Evolutionary conservation across 2,888 invertebrate genomes (phyloP).

Genomic region (Patella caerulea): DNA sequence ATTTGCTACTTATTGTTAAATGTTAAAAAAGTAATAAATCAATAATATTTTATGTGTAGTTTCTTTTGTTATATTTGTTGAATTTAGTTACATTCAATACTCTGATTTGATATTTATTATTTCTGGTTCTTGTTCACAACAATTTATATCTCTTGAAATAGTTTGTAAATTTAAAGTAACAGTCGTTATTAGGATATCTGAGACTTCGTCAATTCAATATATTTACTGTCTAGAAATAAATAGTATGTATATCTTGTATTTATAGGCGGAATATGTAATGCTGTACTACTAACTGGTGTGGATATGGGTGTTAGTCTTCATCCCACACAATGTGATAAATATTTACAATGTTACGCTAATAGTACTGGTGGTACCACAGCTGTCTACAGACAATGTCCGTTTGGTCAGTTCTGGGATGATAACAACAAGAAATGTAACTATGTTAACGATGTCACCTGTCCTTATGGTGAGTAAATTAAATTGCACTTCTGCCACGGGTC

Average conservation of each 20-base stretch:
- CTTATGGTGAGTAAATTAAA: slow-evolving; percentile 31
- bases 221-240: not conserved
- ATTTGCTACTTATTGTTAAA: too few species aligned
- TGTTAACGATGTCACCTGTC: slow-evolving; percentile 37
- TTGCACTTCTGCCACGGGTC: too few species aligned
- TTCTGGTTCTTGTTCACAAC: too few species aligned
- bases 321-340: slow-evolving; percentile 49
- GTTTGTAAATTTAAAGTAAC: too few species aligned
- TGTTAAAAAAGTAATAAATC: too few species aligned
- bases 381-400: slow-evolving; percentile 43
- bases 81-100: too few species aligned
- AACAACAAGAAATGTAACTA: slow-evolving; percentile 39
- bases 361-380: slow-evolving; percentile 33
- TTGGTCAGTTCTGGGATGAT: slow-evolving; percentile 50
- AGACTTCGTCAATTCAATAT: too few species aligned
- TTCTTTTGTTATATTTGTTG: too few species aligned
- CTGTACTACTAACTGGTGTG: slow-evolving; percentile 15
- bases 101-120: too few species aligned
- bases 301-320: slow-evolving; percentile 46
- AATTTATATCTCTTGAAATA: too few species aligned
- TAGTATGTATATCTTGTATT: not conserved
- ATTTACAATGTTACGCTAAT: slow-evolving; percentile 46
- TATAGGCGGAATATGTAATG: slow-evolving; percentile 28
- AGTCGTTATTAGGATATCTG: too few species aligned
- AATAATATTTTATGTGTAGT: too few species aligned